These are phyloP conservation scores for Phymanthus crucifer DNA, from an alignment of 92 coral and sea anemone genomes.

Conservation along the genomic window DNA sequence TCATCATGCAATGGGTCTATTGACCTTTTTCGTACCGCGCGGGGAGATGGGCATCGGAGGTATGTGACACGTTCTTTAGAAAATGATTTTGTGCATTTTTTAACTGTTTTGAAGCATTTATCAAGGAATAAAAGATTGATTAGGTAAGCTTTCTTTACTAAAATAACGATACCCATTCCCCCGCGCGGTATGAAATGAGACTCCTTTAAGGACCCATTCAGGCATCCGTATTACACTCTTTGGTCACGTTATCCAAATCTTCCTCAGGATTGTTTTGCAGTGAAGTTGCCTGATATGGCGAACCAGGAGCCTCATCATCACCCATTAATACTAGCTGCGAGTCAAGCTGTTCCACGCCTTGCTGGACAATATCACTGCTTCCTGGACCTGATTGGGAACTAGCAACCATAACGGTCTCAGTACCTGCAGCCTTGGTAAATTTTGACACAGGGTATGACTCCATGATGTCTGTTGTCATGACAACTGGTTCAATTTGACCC, in stretches of 20 bases:
- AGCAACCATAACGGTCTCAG: neutral
- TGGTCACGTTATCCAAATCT: neutral
- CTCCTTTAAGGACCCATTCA: neutral
- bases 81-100: too few relatives aligned
- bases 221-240: neutral
- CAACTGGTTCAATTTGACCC: conserved; percentile 11
- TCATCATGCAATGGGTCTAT: too few relatives aligned
- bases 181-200: too few relatives aligned
- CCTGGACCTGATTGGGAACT: neutral
- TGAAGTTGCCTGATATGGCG: neutral
- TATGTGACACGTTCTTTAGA: too few relatives aligned
- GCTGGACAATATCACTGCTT: neutral
- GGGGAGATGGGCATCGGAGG: too few relatives aligned
- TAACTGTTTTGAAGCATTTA: too few relatives aligned
- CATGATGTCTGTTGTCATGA: conserved; percentile 20
- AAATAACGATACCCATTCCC: too few relatives aligned
- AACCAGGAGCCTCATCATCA: neutral
- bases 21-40: too few relatives aligned
- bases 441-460: conserved; percentile 11
- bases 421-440: conserved; percentile 10
- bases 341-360: neutral
- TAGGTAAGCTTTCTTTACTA: too few relatives aligned
- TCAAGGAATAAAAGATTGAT: too few relatives aligned
- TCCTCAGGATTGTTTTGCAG: neutral
- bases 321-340: neutral